Conservation (phyloP, 2,113 vertebrate species). For the Laticauda colubrina region DNA sequence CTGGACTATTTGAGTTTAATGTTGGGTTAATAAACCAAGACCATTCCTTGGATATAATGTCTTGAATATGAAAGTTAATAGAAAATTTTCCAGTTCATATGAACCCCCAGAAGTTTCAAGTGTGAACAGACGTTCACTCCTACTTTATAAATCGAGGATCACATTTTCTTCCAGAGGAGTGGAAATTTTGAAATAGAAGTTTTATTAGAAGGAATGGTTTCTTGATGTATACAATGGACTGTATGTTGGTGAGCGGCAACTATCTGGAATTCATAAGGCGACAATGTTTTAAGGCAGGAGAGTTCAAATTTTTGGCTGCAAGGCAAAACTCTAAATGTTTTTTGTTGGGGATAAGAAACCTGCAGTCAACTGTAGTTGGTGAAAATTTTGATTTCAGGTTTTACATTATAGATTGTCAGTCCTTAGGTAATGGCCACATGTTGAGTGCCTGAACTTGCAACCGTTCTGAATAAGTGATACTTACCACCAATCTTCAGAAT, state of each 20-base stretch:
- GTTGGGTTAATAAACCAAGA: neutral
- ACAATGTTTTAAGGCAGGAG: neutral
- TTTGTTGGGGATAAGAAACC: neutral
- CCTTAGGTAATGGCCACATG: neutral
- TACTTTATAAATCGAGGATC: neutral
- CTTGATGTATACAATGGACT: neutral
- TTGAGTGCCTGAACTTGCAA: neutral
- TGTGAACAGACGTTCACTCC: neutral
- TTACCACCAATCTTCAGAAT: neutral
- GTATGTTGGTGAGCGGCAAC: neutral
- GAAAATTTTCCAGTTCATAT: neutral
- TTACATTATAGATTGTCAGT: neutral
- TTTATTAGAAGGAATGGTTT: neutral
- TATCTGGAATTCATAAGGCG: neutral
- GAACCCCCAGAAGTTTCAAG: neutral
- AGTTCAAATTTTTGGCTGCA: neutral
- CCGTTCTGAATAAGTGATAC: neutral
- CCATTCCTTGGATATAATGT: neutral
- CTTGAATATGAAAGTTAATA: neutral
- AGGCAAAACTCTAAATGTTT: neutral
- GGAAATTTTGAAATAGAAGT: neutral
- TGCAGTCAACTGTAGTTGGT: neutral
- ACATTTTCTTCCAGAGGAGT: neutral
- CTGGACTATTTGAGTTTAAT: neutral
- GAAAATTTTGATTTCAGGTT: neutral